Percentiles rank a stretch among this genome's conserved stretches.
phyloP scores from a whole-genome alignment of 2,888 invertebrate genomes.

The Norana najaformis region DNA sequence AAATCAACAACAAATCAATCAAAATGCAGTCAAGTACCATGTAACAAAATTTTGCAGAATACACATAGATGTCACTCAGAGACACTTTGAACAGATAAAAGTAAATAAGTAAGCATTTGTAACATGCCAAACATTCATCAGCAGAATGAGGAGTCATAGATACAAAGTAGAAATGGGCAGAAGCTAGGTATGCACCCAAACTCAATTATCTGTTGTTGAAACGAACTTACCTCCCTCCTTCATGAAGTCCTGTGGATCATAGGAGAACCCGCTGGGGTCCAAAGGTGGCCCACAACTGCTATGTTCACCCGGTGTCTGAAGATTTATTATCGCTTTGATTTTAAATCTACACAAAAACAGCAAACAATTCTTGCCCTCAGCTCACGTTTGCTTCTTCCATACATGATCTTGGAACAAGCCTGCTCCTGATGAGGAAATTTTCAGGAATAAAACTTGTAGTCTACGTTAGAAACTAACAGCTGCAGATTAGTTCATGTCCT shows the following conservation, averaged over 20 bases:
- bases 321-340: conserved; percentile 81
- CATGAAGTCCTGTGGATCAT: conserved; percentile 83
- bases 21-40: neutral
- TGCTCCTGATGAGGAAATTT: too few species aligned
- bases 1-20: neutral
- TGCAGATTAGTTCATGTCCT: neutral
- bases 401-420: neutral
- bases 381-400: neutral
- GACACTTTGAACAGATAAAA: too few species aligned
- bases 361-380: neutral
- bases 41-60: neutral
- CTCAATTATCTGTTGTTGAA: neutral
- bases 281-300: conserved; percentile 78
- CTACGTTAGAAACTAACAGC: too few species aligned
- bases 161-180: too few species aligned
- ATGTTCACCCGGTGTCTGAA: conserved; percentile 83
- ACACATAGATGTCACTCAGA: neutral
- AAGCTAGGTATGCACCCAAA: too few species aligned
- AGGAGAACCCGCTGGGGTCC: conserved; percentile 81
- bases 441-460: too few species aligned
- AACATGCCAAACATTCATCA: too few species aligned
- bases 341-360: conserved; percentile 68
- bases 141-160: too few species aligned
- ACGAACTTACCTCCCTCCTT: conserved; percentile 74
- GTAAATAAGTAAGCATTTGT: too few species aligned